A percentile compares a stretch with the other conserved stretches of the same genome.
Evolutionary conservation across 2,797 vertebrate species (phyloP).

Genomic region (Danio aesculapii): DNA sequence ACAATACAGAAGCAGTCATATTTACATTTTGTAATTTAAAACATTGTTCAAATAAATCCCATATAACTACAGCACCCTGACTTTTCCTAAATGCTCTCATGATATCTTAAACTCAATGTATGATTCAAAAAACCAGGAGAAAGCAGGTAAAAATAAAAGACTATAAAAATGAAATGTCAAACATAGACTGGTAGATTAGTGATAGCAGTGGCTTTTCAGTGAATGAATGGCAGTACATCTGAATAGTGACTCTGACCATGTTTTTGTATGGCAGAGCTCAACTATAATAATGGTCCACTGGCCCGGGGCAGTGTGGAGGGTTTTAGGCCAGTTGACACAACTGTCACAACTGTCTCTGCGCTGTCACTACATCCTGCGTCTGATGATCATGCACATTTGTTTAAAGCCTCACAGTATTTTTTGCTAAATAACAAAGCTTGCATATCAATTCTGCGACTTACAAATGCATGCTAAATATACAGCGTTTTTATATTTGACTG

Average conservation of each 20-base stretch:
- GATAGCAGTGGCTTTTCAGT: background rate
- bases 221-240: background rate
- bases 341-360: slow-evolving; percentile 5
- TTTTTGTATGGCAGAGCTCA: slow-evolving; percentile 14
- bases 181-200: background rate
- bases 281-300: slow-evolving; percentile 24
- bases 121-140: no score
- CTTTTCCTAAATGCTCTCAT: no score
- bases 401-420: background rate
- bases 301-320: slow-evolving; percentile 29
- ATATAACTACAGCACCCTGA: no score
- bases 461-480: slow-evolving; percentile 10
- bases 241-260: background rate
- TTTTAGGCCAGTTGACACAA: slow-evolving; percentile 33
- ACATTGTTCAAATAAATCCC: no score
- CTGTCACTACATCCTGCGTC: slow-evolving; percentile 8
- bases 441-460: background rate
- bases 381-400: slow-evolving; percentile 20
- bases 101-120: no score
- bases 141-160: background rate
- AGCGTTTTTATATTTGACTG: background rate
- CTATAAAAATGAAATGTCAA: background rate
- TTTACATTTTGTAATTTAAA: no score
- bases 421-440: background rate
- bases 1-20: background rate